Conservation (phyloP, 2,888 invertebrate species). For the Pseudococcus jackbeardsleyi region DNA sequence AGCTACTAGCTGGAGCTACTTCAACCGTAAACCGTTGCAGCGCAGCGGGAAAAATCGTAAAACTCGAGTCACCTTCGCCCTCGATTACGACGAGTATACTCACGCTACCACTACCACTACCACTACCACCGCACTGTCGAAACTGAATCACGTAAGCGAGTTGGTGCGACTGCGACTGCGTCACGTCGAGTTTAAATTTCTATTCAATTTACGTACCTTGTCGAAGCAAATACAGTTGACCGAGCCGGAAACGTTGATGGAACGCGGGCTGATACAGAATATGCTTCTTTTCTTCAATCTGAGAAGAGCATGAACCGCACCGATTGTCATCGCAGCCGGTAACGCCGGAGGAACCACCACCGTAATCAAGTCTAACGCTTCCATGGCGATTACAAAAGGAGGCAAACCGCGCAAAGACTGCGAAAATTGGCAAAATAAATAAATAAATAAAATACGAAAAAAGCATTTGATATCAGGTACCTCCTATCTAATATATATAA, state of each 20-base stretch:
- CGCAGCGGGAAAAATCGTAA: too few relatives aligned
- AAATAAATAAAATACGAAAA: background rate
- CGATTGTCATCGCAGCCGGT: constrained; percentile 97
- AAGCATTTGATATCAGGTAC: background rate
- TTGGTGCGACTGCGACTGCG: too few relatives aligned
- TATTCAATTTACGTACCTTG: constrained; percentile 80
- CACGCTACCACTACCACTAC: too few relatives aligned
- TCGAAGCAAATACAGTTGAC: constrained; percentile 92
- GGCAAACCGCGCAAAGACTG: constrained; percentile 77
- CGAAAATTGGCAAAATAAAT: constrained; percentile 66
- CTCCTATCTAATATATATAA: too few relatives aligned
- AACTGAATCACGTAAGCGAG: too few relatives aligned
- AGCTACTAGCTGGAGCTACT: too few relatives aligned
- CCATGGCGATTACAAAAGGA: constrained; percentile 77
- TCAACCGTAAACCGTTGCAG: too few relatives aligned
- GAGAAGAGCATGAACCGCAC: constrained; percentile 89
- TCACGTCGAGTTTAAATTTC: background rate
- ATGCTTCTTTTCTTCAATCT: constrained; percentile 84
- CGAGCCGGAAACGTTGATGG: constrained; percentile 93
- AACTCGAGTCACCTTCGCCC: too few relatives aligned
- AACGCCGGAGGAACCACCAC: constrained; percentile 96
- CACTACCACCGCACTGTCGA: too few relatives aligned
- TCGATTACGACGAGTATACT: too few relatives aligned
- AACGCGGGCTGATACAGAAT: constrained; percentile 92
- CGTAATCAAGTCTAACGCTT: constrained; percentile 92